These are phyloP conservation scores for Albula goreensis DNA, from an alignment of 2,113 vertebrate genomes.

Conservation along the genomic window DNA sequence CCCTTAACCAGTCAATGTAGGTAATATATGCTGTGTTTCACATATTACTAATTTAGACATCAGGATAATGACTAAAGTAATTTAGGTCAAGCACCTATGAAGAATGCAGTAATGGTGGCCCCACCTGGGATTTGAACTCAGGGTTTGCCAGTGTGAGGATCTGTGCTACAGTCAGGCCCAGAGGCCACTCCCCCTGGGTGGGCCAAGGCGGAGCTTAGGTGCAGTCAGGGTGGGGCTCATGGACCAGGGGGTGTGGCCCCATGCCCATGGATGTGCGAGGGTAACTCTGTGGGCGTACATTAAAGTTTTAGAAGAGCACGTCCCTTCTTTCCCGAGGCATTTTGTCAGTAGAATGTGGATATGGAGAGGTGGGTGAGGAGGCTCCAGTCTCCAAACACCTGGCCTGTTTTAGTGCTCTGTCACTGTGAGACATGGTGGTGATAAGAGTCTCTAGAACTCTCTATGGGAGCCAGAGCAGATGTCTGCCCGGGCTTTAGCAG, in stretches of 20 bases:
- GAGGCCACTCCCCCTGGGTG: too few relatives aligned
- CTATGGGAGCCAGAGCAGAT: not conserved
- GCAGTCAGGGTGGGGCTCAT: too few relatives aligned
- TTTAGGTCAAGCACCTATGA: not conserved
- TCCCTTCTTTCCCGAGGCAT: not conserved
- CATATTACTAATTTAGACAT: not conserved
- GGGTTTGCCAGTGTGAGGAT: too few relatives aligned
- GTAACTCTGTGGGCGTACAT: not conserved
- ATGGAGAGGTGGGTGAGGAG: too few relatives aligned
- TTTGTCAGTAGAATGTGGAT: not conserved
- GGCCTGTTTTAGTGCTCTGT: too few relatives aligned
- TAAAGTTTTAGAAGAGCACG: not conserved
- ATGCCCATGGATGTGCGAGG: not conserved
- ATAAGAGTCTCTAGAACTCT: not conserved
- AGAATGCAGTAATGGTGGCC: not conserved
- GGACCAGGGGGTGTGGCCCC: too few relatives aligned
- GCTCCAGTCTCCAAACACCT: not conserved
- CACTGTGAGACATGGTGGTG: too few relatives aligned
- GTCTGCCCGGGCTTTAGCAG: constrained; percentile 23
- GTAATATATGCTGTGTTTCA: not conserved
- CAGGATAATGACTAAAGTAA: not conserved
- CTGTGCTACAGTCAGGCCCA: too few relatives aligned
- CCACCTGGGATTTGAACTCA: not conserved
- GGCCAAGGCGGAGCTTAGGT: too few relatives aligned
- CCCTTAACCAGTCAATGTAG: not conserved